Conservation (phyloP, 2,797 vertebrate species). For the Eidolon dupreanum region DNA sequence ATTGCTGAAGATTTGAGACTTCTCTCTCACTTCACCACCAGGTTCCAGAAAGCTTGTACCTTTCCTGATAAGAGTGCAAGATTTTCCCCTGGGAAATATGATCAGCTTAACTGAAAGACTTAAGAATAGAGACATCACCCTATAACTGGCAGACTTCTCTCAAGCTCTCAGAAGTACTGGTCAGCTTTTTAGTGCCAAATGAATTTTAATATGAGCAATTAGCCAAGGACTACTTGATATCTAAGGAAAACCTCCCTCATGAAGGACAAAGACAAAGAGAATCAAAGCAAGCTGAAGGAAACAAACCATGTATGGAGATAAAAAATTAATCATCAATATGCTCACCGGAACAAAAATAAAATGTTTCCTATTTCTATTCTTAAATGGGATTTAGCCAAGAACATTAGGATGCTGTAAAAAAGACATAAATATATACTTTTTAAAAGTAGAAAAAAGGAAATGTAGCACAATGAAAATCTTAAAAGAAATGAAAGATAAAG, state of each 20-base stretch:
- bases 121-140: background rate
- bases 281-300: background rate
- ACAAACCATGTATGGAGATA: background rate
- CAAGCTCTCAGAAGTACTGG: background rate
- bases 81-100: background rate
- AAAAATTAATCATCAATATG: background rate
- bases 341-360: background rate
- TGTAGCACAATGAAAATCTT: background rate
- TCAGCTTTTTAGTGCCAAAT: background rate
- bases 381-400: conserved; percentile 41
- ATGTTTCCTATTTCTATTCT: background rate
- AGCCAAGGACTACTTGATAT: background rate
- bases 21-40: background rate
- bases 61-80: background rate
- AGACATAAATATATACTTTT: background rate
- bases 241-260: background rate
- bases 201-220: background rate
- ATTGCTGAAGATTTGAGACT: background rate
- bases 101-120: background rate
- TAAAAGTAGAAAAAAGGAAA: background rate
- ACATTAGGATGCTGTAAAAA: background rate
- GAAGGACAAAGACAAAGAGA: conserved; percentile 17
- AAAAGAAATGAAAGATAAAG: background rate
- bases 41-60: background rate
- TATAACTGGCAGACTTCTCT: background rate